Conservation (phyloP, 1,140 invertebrate genomes). For the Sycophaga agraensis region DNA sequence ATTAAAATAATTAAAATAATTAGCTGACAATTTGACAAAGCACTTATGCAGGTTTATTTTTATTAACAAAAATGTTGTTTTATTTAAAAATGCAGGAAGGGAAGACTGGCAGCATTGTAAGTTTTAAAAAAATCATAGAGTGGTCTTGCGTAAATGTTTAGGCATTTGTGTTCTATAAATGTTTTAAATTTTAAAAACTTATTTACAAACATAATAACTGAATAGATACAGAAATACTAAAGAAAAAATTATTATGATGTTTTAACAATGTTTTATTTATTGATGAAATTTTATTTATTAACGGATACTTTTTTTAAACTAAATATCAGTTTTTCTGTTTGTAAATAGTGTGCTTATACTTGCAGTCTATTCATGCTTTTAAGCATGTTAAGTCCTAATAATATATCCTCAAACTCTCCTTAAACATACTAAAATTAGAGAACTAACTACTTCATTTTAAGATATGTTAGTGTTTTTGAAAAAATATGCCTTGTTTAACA, state of each 20-base stretch:
- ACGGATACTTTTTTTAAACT: neutral
- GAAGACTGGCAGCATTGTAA: conserved; percentile 75
- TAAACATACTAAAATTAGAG: too few relatives aligned
- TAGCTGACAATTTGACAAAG: neutral
- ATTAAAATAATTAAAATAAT: neutral
- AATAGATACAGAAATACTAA: too few relatives aligned
- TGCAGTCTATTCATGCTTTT: too few relatives aligned
- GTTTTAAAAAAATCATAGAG: conserved; percentile 44
- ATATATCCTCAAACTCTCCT: too few relatives aligned
- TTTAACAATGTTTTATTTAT: neutral
- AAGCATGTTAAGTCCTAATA: too few relatives aligned
- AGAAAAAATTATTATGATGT: neutral
- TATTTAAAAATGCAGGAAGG: conserved; percentile 63
- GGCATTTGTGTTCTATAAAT: conserved; percentile 7
- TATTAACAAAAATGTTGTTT: conserved; percentile 34
- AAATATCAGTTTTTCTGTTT: too few relatives aligned
- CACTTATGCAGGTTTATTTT: neutral
- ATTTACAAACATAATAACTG: too few relatives aligned
- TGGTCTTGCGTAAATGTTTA: conserved; percentile 14
- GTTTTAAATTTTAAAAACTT: neutral
- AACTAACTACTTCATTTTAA: too few relatives aligned
- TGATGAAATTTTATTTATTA: neutral
- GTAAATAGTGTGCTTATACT: too few relatives aligned
- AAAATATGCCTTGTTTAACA: too few relatives aligned
- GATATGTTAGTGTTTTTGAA: too few relatives aligned